phyloP scores from a whole-genome alignment of 92 coral and sea anemone species.

The Blastomussa wellsi region DNA sequence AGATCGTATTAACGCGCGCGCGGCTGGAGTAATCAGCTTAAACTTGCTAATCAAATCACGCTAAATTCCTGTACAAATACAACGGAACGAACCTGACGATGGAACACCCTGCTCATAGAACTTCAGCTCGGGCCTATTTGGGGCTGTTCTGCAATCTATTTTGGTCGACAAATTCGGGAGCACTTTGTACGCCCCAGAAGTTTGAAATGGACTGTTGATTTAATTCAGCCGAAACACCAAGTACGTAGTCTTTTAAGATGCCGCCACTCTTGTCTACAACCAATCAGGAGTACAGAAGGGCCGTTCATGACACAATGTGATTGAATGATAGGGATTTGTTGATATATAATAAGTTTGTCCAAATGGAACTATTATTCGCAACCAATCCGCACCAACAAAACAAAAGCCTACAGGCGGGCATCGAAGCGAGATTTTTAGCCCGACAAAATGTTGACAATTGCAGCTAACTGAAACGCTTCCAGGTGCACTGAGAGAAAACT shows the following conservation, averaged over 20 bases:
- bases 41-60: constrained; percentile 81
- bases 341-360: constrained; percentile 97
- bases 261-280: constrained; percentile 79
- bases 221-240: constrained; percentile 74
- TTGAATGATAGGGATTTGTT: constrained; percentile 98
- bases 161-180: constrained; percentile 27
- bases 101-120: constrained; percentile 65
- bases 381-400: constrained; percentile 86
- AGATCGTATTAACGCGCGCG: constrained; percentile 75
- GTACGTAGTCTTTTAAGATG: constrained; percentile 87
- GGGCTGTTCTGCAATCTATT: constrained; percentile 31
- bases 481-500: constrained; percentile 36
- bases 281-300: constrained; percentile 75
- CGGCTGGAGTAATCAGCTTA: constrained; percentile 77
- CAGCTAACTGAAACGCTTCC: constrained; percentile 36
- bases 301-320: constrained; percentile 91
- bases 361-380: constrained; percentile 90
- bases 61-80: constrained; percentile 82
- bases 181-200: constrained; percentile 72
- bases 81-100: constrained; percentile 66
- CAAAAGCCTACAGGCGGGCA: constrained; percentile 63
- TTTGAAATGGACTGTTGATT: constrained; percentile 70
- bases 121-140: constrained; percentile 32
- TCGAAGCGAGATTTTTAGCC: constrained; percentile 56
- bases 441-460: constrained; percentile 75